A percentile compares a stretch with the other conserved stretches of the same genome.
Conservation (phyloP, 2,888 invertebrate genomes). For the Chymomyza fuscimana region DNA sequence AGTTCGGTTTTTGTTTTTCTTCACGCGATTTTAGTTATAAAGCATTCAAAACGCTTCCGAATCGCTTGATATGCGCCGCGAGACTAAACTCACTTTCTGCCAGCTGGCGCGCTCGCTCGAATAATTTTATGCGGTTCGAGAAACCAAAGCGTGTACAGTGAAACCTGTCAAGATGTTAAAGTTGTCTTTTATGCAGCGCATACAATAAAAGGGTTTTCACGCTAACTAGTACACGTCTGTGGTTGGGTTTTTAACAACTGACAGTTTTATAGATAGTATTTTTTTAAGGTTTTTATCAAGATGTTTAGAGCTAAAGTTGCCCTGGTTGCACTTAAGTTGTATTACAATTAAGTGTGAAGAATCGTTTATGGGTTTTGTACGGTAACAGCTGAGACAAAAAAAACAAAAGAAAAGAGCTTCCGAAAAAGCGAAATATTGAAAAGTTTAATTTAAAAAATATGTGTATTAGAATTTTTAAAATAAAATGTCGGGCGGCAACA, state of each 20-base stretch:
- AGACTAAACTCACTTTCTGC: slow-evolving; percentile 54
- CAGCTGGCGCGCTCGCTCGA: not conserved
- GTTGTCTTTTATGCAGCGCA: not conserved
- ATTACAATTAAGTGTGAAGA: too few relatives aligned
- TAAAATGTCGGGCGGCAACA: too few relatives aligned
- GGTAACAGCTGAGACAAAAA: too few relatives aligned
- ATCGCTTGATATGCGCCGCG: slow-evolving; percentile 74
- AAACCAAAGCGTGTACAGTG: not conserved
- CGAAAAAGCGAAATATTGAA: too few relatives aligned
- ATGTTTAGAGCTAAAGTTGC: not conserved
- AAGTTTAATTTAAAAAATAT: too few relatives aligned
- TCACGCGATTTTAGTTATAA: not conserved
- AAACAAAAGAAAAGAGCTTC: too few relatives aligned
- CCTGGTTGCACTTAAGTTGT: too few relatives aligned
- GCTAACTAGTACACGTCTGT: not conserved
- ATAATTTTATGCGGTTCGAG: slow-evolving; percentile 2
- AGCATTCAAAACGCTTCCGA: slow-evolving; percentile 62
- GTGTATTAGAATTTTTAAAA: too few relatives aligned
- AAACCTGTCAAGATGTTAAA: not conserved
- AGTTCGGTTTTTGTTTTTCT: not conserved
- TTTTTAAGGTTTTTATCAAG: not conserved
- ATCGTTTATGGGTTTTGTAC: too few relatives aligned
- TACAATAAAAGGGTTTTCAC: not conserved
- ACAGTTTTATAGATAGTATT: not conserved
- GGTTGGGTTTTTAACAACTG: not conserved